Conservation (phyloP, 2,113 vertebrate genomes). For the Myiopsitta monachus region DNA sequence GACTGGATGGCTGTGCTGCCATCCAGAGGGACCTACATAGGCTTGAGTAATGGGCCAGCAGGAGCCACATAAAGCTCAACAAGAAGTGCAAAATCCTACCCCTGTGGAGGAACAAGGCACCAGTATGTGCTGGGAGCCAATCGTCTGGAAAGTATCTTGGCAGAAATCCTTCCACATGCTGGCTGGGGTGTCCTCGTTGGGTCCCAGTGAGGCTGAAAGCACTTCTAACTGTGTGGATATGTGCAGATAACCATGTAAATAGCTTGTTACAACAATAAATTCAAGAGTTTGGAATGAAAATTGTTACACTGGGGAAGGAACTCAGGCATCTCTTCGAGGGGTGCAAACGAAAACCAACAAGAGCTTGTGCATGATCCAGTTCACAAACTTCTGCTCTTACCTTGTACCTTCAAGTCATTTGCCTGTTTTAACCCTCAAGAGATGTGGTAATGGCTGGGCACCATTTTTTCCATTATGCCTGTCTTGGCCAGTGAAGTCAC, state of each 20-base stretch:
- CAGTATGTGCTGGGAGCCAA: neutral
- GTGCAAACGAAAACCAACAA: neutral
- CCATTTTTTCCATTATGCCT: neutral
- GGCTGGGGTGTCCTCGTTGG: accelerated
- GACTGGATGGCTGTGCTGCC: accelerated
- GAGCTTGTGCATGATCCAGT: neutral
- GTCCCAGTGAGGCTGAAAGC: neutral
- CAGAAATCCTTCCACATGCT: neutral
- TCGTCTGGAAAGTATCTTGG: neutral
- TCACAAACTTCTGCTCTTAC: neutral
- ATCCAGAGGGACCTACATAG: neutral
- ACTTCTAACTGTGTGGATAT: neutral
- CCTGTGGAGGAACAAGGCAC: neutral
- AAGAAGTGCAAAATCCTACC: neutral
- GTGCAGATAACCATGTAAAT: accelerated
- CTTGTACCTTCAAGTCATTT: neutral
- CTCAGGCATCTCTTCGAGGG: neutral
- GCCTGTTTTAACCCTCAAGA: neutral
- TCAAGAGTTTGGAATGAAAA: neutral
- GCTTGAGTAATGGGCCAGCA: neutral
- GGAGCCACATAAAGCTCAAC: neutral
- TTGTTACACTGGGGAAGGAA: neutral
- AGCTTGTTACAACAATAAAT: neutral
- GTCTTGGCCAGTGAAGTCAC: neutral
- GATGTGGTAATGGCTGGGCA: neutral